phyloP scores from a whole-genome alignment of 23 tunicate genomes.

The Aplidium turbinatum region DNA sequence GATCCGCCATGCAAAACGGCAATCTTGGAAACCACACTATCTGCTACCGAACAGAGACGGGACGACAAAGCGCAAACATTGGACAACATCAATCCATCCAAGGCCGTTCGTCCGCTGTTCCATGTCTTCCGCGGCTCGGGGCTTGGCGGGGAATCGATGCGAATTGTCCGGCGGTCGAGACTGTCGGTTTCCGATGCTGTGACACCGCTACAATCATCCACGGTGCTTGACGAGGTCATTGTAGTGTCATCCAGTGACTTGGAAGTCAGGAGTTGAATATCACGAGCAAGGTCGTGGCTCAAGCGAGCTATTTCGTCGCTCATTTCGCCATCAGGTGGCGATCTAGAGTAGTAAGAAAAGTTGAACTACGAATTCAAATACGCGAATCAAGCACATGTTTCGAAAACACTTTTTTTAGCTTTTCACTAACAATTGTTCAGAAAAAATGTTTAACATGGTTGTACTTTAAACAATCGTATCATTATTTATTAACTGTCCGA shows the following conservation, averaged over 20 bases:
- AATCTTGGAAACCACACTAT: conserved; percentile 51
- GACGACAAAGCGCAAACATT: conserved; percentile 83
- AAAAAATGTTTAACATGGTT: background rate
- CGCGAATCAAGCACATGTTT: too few species aligned
- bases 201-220: background rate
- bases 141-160: conserved; percentile 34
- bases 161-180: conserved; percentile 33
- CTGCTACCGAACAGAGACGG: conserved; percentile 55
- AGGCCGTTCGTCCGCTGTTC: conserved; percentile 51
- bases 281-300: conserved; percentile 73
- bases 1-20: conserved; percentile 56
- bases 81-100: conserved; percentile 75
- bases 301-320: conserved; percentile 74
- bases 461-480: background rate
- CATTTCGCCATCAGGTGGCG: conserved; percentile 94
- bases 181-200: conserved; percentile 65
- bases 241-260: conserved; percentile 58
- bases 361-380: too few species aligned
- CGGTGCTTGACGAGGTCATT: conserved; percentile 23
- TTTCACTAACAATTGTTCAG: too few species aligned
- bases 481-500: background rate
- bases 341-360: too few species aligned
- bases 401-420: too few species aligned
- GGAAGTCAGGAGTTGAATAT: conserved; percentile 57
- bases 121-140: conserved; percentile 65